Base-by-base conservation (phyloP, 2,113 vertebrate genomes). In the Butorides virescens region DNA sequence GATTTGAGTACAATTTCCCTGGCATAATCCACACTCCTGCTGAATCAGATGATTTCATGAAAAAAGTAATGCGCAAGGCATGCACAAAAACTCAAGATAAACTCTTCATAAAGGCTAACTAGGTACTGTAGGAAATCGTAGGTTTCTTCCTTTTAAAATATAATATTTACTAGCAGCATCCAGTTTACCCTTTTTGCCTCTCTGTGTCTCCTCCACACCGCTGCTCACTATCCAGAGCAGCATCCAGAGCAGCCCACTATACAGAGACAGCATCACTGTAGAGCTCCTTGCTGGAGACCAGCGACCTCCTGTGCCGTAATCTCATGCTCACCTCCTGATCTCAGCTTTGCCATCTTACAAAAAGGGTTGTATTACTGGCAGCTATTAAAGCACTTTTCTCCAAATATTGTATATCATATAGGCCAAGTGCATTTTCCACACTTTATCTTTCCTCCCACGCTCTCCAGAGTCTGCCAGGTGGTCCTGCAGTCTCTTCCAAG, bases 301-400 rank as follows among this genome's bases (percentile, higher is more conserved):
- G 25, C 0, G 0, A 79, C 12, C 18, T 71, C 78, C 74, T 34
- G 15, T 47, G n/a, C 44, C 4, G 0, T 34, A 26, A 68, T 46
- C 11, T 59, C 62, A 42, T 3, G 16, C 21, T 47, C 79, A 34
- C 61, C 23, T 88, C 58, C 39, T 70, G 44, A 70, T 18, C 49
- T 56, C 55, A 65, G 77, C 10, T 59, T 56, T 61, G 42, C 63
- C 13, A 5, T 32, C 53, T n/a, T 49, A 23, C 61, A 61, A 70
- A 66, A 56, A 15, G 13, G 10, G 7, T 44, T 73, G 70, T 13
- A 66, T 1, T 29, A 47, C 27, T 42, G 14, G 52, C 49, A 82
- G 44, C 21, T 86, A 10, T 88, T 62, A 29, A 39, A 79, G 52
- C 23, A 14, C 58, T 86, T 82, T 46, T 30, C 25, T 26, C 34